Percentiles rank a stretch among this genome's conserved stretches.
phyloP scores from a whole-genome alignment of 2,113 vertebrate genomes.

The Cettia cetti region DNA sequence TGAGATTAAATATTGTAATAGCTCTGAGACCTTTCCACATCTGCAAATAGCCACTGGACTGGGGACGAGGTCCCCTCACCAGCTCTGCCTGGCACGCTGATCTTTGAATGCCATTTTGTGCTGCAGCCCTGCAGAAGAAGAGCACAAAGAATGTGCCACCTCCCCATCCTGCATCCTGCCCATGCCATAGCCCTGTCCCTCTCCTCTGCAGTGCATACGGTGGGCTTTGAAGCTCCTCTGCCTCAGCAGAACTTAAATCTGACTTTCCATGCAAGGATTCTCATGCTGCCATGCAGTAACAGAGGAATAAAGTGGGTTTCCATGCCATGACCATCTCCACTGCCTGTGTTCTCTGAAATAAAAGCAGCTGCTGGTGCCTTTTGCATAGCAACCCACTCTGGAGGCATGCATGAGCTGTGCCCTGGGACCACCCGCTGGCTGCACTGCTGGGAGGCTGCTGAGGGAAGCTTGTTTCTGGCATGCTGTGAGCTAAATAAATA shows the following conservation, averaged over 20 bases:
- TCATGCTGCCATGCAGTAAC: rapidly evolving
- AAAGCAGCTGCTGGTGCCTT: background rate
- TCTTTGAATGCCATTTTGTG: background rate
- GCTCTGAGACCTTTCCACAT: background rate
- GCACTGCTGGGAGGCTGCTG: background rate
- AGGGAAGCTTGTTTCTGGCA: background rate
- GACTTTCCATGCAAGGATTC: rapidly evolving
- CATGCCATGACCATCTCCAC: rapidly evolving
- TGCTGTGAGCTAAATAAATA: background rate
- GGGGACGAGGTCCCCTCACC: rapidly evolving
- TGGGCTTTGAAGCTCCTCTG: background rate
- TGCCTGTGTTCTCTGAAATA: background rate
- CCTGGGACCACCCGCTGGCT: background rate
- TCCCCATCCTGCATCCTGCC: rapidly evolving
- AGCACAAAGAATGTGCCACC: background rate
- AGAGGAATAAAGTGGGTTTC: background rate
- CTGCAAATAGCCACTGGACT: background rate
- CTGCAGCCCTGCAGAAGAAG: rapidly evolving
- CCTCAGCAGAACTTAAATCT: background rate
- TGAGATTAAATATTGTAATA: background rate
- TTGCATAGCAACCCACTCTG: background rate
- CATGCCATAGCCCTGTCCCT: rapidly evolving
- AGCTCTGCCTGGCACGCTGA: background rate
- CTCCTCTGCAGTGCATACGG: rapidly evolving
- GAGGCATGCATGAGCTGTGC: rapidly evolving